Conservation (phyloP, 2,797 vertebrate genomes). For the Molossus alvarezi region DNA sequence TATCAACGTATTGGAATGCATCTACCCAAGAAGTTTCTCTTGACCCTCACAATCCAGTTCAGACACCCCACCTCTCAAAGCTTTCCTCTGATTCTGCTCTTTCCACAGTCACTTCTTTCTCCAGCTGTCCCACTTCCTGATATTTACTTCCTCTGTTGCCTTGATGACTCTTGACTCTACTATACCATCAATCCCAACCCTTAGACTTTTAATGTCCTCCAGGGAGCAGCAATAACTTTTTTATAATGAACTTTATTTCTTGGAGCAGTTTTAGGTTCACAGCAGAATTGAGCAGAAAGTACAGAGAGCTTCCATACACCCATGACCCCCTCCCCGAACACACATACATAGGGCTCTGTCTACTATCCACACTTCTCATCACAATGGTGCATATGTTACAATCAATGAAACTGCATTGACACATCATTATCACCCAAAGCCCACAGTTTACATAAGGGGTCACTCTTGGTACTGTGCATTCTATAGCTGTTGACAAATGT, state of each 20-base stretch:
- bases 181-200: neutral
- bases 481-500: neutral
- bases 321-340: fast-evolving
- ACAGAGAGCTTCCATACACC: neutral
- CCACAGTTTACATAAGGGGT: neutral
- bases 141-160: neutral
- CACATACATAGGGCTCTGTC: neutral
- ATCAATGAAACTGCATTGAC: neutral
- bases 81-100: neutral
- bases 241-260: neutral
- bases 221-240: neutral
- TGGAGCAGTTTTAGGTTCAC: neutral
- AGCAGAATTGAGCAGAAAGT: neutral
- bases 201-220: neutral
- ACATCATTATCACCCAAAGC: neutral
- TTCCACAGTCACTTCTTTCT: neutral
- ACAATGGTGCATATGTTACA: neutral
- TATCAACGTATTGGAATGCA: neutral
- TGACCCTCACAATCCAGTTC: neutral
- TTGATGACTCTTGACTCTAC: neutral
- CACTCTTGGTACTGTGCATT: neutral
- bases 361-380: neutral
- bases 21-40: neutral
- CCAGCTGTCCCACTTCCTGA: neutral
- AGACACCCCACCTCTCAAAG: neutral